These are phyloP conservation scores for Phocides pigmalion DNA, from an alignment of 1,140 invertebrate species.

Conservation along the genomic window DNA sequence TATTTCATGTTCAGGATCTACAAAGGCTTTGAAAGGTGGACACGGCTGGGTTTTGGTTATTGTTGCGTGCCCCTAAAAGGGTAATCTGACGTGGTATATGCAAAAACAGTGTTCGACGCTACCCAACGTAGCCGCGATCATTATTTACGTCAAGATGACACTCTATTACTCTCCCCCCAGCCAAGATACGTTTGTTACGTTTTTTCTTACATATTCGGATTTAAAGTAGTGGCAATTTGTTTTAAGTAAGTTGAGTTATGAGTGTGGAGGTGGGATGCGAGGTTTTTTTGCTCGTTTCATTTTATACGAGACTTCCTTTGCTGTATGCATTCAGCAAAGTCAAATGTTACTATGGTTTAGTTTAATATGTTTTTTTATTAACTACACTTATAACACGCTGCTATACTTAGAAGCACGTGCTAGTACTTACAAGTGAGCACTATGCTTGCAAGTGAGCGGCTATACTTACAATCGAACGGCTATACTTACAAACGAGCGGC, in stretches of 20 bases:
- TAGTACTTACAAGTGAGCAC: too few species aligned
- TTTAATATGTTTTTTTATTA: too few species aligned
- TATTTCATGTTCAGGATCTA: slow-evolving; percentile 44
- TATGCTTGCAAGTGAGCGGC: too few species aligned
- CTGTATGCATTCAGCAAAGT: too few species aligned
- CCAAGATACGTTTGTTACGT: slow-evolving; percentile 31
- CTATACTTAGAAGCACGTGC: too few species aligned
- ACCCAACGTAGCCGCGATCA: slow-evolving; percentile 49
- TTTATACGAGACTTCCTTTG: neutral
- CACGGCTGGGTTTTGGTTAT: slow-evolving; percentile 40
- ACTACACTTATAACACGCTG: too few species aligned
- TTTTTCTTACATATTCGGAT: slow-evolving; percentile 19
- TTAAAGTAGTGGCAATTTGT: neutral
- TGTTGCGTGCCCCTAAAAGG: slow-evolving; percentile 46
- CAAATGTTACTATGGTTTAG: too few species aligned
- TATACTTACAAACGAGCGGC: too few species aligned
- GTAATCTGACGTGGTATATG: slow-evolving; percentile 60
- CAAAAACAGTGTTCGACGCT: slow-evolving; percentile 60
- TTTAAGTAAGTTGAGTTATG: neutral
- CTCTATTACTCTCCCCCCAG: slow-evolving; percentile 54
- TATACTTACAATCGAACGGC: too few species aligned
- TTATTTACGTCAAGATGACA: slow-evolving; percentile 74
- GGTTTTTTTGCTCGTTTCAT: neutral
- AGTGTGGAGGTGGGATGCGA: neutral
- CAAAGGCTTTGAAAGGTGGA: slow-evolving; percentile 45